A percentile compares a stretch with the other conserved stretches of the same genome.
Conservation (phyloP, 1,140 invertebrate species). For the Tetranychus urticae region DNA sequence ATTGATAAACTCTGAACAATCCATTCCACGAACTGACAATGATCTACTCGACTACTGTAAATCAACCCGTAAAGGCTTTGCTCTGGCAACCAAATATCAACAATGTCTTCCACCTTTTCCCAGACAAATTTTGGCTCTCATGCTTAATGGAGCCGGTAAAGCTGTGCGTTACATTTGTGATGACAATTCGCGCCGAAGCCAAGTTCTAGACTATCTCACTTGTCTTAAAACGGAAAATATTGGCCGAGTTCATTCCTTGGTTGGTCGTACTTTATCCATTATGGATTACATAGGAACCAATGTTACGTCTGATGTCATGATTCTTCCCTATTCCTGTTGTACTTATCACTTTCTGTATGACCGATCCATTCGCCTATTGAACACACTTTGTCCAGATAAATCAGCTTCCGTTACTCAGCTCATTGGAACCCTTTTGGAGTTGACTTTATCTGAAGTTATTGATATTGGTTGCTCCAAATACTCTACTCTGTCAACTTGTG, state of each 20-base stretch:
- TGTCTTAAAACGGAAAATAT: not conserved
- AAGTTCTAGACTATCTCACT: not conserved
- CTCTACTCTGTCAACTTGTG: not conserved
- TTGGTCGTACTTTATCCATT: not conserved
- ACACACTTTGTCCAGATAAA: not conserved
- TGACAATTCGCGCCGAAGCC: not conserved
- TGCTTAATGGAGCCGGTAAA: not conserved
- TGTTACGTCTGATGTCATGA: not conserved
- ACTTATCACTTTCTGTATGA: not conserved
- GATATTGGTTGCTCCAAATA: not conserved
- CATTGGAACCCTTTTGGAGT: not conserved
- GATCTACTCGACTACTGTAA: not conserved
- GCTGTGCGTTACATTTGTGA: not conserved
- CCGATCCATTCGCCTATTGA: not conserved
- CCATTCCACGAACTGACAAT: not conserved
- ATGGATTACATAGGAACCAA: not conserved
- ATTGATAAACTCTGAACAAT: not conserved
- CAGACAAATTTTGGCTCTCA: not conserved
- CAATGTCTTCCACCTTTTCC: not conserved
- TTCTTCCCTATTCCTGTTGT: not conserved
- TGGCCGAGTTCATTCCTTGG: not conserved
- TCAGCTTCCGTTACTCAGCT: not conserved
- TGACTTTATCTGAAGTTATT: not conserved
- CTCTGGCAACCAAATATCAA: not conserved
- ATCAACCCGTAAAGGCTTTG: not conserved